Evolutionary conservation across 2,888 invertebrate species (phyloP).

Genomic region (Caenorhabditis parvicauda): DNA sequence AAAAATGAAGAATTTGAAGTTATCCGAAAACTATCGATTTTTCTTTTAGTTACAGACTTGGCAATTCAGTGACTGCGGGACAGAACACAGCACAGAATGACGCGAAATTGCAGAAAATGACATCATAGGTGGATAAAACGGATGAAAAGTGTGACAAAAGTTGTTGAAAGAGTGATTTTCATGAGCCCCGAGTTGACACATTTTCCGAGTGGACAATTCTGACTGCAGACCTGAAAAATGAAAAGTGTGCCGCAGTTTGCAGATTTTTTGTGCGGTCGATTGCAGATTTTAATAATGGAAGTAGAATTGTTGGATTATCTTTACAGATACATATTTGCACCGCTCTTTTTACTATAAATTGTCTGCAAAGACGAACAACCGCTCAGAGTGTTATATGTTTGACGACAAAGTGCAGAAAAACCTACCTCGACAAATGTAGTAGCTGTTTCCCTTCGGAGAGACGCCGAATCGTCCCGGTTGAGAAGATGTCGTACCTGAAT

Average conservation of each 20-base stretch:
- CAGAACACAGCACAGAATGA: too few relatives aligned
- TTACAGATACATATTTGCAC: background rate
- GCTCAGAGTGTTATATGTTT: background rate
- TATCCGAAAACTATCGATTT: too few relatives aligned
- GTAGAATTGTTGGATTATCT: background rate
- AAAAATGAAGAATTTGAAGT: too few relatives aligned
- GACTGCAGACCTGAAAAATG: conserved; percentile 26
- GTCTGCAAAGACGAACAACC: background rate
- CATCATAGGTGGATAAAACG: too few relatives aligned
- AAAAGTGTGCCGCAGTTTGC: background rate
- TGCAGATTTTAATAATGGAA: background rate
- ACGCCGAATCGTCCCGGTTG: conserved; percentile 15
- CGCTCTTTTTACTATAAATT: background rate
- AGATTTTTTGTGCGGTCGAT: background rate
- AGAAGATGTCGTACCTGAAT: conserved; percentile 17
- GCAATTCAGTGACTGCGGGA: too few relatives aligned
- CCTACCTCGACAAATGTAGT: conserved; percentile 30
- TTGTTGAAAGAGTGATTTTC: too few relatives aligned
- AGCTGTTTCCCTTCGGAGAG: conserved; percentile 19
- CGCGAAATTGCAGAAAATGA: too few relatives aligned
- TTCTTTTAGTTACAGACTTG: too few relatives aligned
- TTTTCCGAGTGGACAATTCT: conserved; percentile 27
- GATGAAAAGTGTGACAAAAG: too few relatives aligned
- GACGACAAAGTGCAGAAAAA: background rate
- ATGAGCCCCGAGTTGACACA: conserved; percentile 35